phyloP scores from a whole-genome alignment of 2,888 invertebrate species.

The Tetragonula carbonaria region DNA sequence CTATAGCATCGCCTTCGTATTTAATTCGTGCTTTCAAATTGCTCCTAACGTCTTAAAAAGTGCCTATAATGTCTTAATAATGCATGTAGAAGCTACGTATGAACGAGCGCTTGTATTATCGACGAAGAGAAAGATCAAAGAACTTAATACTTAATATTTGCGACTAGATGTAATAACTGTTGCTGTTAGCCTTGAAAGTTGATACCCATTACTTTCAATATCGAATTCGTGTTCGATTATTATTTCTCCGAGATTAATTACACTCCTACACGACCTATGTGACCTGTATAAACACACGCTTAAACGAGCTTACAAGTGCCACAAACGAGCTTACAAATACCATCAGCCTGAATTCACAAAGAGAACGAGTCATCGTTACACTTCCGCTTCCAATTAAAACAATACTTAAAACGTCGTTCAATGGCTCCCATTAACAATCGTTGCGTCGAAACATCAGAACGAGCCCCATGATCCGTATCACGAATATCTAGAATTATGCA shows the following conservation, averaged over 20 bases:
- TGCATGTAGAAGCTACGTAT: no score
- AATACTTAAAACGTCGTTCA: not conserved
- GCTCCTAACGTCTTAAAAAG: no score
- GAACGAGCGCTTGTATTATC: no score
- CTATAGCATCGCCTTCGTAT: no score
- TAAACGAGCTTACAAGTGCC: not conserved
- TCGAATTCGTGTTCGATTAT: not conserved
- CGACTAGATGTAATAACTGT: no score
- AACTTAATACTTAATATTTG: no score
- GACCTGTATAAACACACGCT: not conserved
- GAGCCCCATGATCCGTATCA: not conserved
- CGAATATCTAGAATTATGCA: not conserved
- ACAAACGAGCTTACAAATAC: slow-evolving; percentile 2
- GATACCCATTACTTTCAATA: not conserved
- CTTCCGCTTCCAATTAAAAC: slow-evolving; percentile 1
- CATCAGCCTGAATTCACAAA: not conserved
- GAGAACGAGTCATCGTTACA: not conserved
- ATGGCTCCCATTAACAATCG: not conserved
- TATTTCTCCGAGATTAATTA: not conserved
- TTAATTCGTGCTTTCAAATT: no score
- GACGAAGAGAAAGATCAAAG: no score
- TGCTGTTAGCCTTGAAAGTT: no score
- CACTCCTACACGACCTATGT: not conserved
- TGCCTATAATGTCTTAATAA: no score
- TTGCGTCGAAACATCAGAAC: not conserved